phyloP scores from a whole-genome alignment of 2,797 vertebrate species.

The Linurgus olivaceus region DNA sequence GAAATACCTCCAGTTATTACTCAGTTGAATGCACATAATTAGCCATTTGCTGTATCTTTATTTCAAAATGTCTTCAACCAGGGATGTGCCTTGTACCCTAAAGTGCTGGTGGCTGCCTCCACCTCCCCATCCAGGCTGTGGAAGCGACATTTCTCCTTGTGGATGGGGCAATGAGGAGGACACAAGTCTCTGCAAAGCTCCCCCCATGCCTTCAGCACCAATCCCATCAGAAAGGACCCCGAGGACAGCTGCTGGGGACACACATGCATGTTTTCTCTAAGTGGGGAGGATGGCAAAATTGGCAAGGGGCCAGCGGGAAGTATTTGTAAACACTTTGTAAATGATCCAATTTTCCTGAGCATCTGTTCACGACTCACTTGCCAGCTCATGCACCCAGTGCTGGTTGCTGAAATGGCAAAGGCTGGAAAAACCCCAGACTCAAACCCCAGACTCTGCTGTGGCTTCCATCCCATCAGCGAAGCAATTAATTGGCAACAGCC shows the following conservation, averaged over 20 bases:
- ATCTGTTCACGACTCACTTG: conserved; percentile 49
- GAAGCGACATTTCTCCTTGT: background rate
- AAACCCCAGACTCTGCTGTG: background rate
- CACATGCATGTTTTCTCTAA: background rate
- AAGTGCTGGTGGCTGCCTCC: background rate
- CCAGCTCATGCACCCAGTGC: background rate
- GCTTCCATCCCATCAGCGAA: background rate
- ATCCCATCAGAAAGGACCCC: background rate
- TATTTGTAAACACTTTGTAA: conserved; percentile 64
- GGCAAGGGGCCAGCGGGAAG: background rate
- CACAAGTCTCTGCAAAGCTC: background rate
- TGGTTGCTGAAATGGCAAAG: background rate
- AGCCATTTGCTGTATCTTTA: background rate
- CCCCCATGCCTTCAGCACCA: background rate
- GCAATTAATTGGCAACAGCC: background rate
- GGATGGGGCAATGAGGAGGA: background rate
- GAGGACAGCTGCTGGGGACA: background rate
- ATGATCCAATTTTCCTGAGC: conserved; percentile 63
- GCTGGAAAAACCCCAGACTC: conserved; percentile 7
- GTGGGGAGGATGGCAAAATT: conserved; percentile 21
- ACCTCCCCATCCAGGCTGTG: background rate
- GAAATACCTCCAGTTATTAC: background rate
- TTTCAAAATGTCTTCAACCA: background rate
- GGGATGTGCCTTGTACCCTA: background rate
- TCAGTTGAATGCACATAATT: background rate